Evolutionary conservation across 2,888 invertebrate genomes (phyloP).

Genomic region (Cerastis leucographa): DNA sequence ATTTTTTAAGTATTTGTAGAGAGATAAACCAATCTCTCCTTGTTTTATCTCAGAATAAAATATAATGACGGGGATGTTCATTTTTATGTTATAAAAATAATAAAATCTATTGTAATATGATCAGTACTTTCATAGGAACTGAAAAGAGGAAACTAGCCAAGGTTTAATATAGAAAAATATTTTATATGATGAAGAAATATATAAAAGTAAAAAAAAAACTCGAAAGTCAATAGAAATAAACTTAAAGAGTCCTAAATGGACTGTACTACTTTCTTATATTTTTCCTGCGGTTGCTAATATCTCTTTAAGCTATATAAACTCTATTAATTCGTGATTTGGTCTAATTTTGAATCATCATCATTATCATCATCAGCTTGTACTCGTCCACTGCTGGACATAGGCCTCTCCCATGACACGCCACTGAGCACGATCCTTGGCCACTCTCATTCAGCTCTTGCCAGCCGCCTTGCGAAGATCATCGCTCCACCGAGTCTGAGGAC

Average conservation of each 20-base stretch:
- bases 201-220: conserved; percentile 21
- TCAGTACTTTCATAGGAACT: background rate
- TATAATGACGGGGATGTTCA: background rate
- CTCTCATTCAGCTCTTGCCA: too few species aligned
- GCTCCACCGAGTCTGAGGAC: too few species aligned
- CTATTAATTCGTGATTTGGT: conserved; percentile 60
- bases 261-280: conserved; percentile 42
- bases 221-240: conserved; percentile 30
- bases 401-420: too few species aligned
- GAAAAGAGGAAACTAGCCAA: background rate
- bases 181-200: background rate
- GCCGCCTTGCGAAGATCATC: too few species aligned
- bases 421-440: too few species aligned
- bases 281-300: conserved; percentile 33
- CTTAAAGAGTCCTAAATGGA: conserved; percentile 18
- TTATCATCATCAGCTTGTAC: too few species aligned
- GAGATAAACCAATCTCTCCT: background rate
- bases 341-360: conserved; percentile 56
- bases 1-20: conserved; percentile 6
- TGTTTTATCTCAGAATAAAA: background rate
- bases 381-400: too few species aligned
- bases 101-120: background rate
- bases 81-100: background rate
- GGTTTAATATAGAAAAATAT: background rate
- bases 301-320: conserved; percentile 35